Conservation (phyloP, 2,888 invertebrate genomes). For the Drosophila neonasuta region DNA sequence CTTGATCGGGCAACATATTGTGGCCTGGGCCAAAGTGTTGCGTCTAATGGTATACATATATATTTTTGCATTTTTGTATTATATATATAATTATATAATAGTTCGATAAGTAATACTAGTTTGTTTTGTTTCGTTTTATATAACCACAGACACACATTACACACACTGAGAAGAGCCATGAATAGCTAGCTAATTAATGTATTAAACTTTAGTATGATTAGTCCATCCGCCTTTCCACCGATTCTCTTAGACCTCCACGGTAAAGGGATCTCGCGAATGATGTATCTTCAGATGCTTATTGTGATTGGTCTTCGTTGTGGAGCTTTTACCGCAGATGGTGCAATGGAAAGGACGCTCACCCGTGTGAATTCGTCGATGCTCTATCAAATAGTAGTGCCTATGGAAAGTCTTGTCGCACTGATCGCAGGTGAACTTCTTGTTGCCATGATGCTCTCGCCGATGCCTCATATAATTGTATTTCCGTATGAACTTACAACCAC, state of each 20-base stretch:
- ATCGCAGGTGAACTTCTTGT: constrained; percentile 90
- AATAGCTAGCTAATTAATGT: constrained; percentile 67
- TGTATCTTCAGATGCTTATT: constrained; percentile 95
- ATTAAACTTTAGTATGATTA: constrained; percentile 41
- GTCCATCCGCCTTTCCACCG: constrained; percentile 12
- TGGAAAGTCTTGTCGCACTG: constrained; percentile 92
- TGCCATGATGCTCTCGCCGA: constrained; percentile 91
- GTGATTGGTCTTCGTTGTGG: constrained; percentile 94
- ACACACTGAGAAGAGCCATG: constrained; percentile 71
- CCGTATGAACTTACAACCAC: constrained; percentile 93
- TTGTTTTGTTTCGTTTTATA: constrained; percentile 59
- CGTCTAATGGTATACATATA: constrained; percentile 43
- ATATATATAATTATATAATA: constrained; percentile 39
- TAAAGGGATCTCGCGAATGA: constrained; percentile 93
- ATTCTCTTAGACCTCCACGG: constrained; percentile 86
- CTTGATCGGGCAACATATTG: too few species aligned
- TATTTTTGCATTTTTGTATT: constrained; percentile 17
- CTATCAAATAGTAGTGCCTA: constrained; percentile 92
- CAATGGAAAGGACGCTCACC: constrained; percentile 90
- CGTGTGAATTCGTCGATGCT: constrained; percentile 93
- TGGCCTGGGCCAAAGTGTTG: too few species aligned
- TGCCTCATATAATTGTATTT: constrained; percentile 94
- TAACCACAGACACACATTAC: constrained; percentile 71
- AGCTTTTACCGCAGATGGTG: constrained; percentile 94
- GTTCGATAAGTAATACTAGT: constrained; percentile 74